phyloP scores from a whole-genome alignment of 2,888 invertebrate genomes.

The Autographa gamma region DNA sequence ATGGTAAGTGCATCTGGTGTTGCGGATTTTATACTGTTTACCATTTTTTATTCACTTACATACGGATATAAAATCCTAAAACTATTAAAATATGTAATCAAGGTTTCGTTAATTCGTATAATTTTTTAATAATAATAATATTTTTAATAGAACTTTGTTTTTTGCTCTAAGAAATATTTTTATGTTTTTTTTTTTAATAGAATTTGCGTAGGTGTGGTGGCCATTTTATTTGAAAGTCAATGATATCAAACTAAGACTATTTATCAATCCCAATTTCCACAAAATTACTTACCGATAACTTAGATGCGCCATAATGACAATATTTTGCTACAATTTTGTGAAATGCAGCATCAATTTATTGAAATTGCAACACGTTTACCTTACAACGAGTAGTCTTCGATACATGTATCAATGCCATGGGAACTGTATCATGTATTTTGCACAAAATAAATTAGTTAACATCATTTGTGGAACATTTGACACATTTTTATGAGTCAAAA shows the following conservation, averaged over 20 bases:
- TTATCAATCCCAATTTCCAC: too few species aligned
- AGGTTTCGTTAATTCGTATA: neutral
- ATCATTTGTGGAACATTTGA: too few species aligned
- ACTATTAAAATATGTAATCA: neutral
- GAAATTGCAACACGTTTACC: conserved; percentile 34
- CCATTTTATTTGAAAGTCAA: too few species aligned
- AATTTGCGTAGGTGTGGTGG: too few species aligned
- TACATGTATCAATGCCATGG: conserved; percentile 25
- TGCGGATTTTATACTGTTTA: conserved; percentile 30
- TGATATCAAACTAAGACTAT: too few species aligned
- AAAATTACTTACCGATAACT: too few species aligned
- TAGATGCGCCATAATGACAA: neutral
- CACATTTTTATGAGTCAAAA: too few species aligned
- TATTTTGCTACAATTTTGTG: neutral
- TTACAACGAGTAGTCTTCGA: conserved; percentile 16
- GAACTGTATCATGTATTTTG: conserved; percentile 19
- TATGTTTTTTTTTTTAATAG: too few species aligned
- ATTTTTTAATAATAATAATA: too few species aligned
- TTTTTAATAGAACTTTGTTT: too few species aligned
- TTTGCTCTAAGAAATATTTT: too few species aligned
- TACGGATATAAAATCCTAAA: neutral
- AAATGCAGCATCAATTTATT: conserved; percentile 33
- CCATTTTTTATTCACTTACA: conserved; percentile 11
- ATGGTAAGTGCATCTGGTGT: conserved; percentile 41
- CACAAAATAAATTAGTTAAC: neutral